Evolutionary conservation across 2,113 vertebrate genomes (phyloP).

Genomic region (Ptychochromis oligacanthus): DNA sequence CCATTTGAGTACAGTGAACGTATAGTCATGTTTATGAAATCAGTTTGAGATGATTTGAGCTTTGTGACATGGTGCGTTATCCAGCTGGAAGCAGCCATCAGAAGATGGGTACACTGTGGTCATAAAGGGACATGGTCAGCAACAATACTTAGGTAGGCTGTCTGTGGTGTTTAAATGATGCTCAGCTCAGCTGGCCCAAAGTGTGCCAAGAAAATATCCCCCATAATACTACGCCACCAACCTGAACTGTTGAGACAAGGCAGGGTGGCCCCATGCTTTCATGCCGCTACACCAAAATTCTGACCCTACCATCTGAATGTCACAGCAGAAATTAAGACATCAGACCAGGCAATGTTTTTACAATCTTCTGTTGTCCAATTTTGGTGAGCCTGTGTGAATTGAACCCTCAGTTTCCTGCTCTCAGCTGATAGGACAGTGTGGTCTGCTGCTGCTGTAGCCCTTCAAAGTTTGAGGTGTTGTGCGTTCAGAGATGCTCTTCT

Average conservation of each 20-base stretch:
- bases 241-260: accelerated
- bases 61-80: not conserved
- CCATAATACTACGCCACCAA: not conserved
- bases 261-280: not conserved
- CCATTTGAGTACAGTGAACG: too few relatives aligned
- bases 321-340: too few relatives aligned
- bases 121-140: accelerated
- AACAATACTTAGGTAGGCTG: not conserved
- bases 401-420: not conserved
- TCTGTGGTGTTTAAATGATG: not conserved
- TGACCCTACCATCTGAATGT: too few relatives aligned
- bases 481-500: too few relatives aligned
- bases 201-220: accelerated
- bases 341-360: not conserved
- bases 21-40: not conserved
- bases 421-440: accelerated
- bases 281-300: not conserved
- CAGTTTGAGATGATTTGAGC: accelerated
- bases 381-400: accelerated
- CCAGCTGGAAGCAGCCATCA: not conserved
- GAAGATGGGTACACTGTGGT: not conserved
- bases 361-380: not conserved
- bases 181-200: too few relatives aligned
- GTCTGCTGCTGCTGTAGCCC: accelerated
- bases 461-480: too few relatives aligned